These are phyloP conservation scores for Ochropacha duplaris DNA, from an alignment of 2,888 invertebrate species.

Conservation along the genomic window DNA sequence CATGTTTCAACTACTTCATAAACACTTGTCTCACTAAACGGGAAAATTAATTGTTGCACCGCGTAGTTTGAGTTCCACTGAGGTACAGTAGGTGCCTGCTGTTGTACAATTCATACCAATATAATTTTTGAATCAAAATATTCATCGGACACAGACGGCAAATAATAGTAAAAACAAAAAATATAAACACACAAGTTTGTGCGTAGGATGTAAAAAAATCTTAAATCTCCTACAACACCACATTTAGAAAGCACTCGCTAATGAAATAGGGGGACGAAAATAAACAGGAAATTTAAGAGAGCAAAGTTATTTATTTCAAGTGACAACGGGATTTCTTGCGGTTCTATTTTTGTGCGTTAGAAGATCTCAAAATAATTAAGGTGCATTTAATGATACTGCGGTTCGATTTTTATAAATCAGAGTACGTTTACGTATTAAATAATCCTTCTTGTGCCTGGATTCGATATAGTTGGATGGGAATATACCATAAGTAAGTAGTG, in stretches of 20 bases:
- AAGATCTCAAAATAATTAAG: conserved; percentile 5
- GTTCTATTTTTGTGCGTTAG: conserved; percentile 50
- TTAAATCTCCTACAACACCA: conserved; percentile 44
- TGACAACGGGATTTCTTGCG: conserved; percentile 67
- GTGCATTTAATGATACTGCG: conserved; percentile 8
- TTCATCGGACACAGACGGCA: too few species aligned
- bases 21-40: conserved; percentile 33
- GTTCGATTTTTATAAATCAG: background rate
- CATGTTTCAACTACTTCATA: conserved; percentile 47
- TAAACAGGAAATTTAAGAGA: conserved; percentile 73
- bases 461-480: background rate
- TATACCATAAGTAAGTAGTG: background rate
- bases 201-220: conserved; percentile 15
- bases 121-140: background rate
- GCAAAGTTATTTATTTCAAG: conserved; percentile 69
- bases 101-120: too few species aligned
- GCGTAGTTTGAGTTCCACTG: background rate
- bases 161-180: too few species aligned
- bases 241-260: conserved; percentile 49
- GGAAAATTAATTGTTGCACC: conserved; percentile 36
- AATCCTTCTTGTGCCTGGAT: background rate
- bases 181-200: background rate
- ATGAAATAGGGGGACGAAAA: conserved; percentile 61
- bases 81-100: too few species aligned
- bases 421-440: background rate